phyloP scores from a whole-genome alignment of 2,888 invertebrate genomes.

The Stegana nigrithorax region DNA sequence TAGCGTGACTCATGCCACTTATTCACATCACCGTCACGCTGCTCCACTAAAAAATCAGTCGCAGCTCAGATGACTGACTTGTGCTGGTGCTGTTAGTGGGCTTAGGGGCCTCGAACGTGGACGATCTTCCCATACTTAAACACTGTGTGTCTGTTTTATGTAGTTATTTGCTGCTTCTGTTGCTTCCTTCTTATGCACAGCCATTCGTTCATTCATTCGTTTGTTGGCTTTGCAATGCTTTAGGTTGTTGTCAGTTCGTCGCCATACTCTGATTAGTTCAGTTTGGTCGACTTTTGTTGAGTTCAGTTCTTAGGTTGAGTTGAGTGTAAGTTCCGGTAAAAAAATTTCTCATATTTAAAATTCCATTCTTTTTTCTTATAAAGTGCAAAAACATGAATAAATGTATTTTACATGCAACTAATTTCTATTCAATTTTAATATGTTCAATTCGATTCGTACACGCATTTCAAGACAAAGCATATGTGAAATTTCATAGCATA shows the following conservation, averaged over 20 bases:
- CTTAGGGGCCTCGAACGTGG: neutral
- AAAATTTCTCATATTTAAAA: conserved; percentile 19
- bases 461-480: too few species aligned
- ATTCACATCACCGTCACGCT: neutral
- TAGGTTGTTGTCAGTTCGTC: conserved; percentile 11
- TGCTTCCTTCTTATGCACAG: conserved; percentile 1
- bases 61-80: conserved; percentile 1
- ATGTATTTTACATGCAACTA: too few species aligned
- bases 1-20: conserved; percentile 12
- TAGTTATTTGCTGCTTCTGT: neutral
- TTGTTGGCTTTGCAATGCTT: neutral
- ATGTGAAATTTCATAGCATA: too few species aligned
- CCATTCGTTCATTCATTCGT: neutral
- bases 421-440: too few species aligned
- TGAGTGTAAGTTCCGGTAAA: neutral
- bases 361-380: conserved; percentile 3
- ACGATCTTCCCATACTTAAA: conserved; percentile 1
- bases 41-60: conserved; percentile 13
- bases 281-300: too few species aligned
- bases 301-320: neutral
- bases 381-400: too few species aligned
- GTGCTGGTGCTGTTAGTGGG: neutral
- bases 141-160: neutral
- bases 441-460: too few species aligned
- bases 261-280: conserved; percentile 1